Percentiles rank a stretch among this genome's conserved stretches.
Conservation (phyloP, 2,797 vertebrate genomes). For the Typhlichthys eigenmanni region DNA sequence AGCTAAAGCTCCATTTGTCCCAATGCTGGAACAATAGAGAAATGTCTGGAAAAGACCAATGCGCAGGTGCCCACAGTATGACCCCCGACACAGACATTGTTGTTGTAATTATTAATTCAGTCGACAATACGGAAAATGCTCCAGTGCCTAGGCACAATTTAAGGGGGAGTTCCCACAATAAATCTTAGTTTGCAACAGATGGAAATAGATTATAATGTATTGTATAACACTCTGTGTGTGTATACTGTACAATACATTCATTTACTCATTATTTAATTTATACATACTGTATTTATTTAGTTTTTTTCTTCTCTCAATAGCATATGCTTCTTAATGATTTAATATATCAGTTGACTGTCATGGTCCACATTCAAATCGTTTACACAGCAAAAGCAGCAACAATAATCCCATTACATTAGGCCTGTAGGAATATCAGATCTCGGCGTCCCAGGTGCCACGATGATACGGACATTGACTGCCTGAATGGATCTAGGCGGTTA, state of each 20-base stretch:
- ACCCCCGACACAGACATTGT: constrained; percentile 28
- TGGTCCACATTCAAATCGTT: not conserved
- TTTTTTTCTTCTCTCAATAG: not conserved
- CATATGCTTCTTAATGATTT: not conserved
- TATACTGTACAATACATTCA: not conserved
- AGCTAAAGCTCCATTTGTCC: constrained; percentile 61
- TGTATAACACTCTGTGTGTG: not conserved
- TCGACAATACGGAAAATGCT: constrained; percentile 48
- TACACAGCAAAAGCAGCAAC: not conserved
- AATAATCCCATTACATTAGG: not conserved
- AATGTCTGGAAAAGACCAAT: constrained; percentile 60
- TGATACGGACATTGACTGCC: constrained; percentile 24
- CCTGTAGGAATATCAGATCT: not conserved
- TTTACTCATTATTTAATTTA: not conserved
- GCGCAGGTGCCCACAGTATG: constrained; percentile 56
- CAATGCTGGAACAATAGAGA: constrained; percentile 49
- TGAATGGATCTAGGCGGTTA: constrained; percentile 26
- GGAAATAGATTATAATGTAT: too few relatives aligned
- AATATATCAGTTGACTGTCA: constrained; percentile 11
- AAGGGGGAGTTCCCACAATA: constrained; percentile 32
- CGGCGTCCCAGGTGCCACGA: constrained; percentile 8
- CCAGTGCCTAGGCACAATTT: constrained; percentile 48
- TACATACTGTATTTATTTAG: not conserved
- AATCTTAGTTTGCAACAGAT: too few relatives aligned
- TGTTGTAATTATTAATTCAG: constrained; percentile 14